These are phyloP conservation scores for Dryomyza anilis DNA, from an alignment of 2,888 invertebrate genomes.

Conservation along the genomic window DNA sequence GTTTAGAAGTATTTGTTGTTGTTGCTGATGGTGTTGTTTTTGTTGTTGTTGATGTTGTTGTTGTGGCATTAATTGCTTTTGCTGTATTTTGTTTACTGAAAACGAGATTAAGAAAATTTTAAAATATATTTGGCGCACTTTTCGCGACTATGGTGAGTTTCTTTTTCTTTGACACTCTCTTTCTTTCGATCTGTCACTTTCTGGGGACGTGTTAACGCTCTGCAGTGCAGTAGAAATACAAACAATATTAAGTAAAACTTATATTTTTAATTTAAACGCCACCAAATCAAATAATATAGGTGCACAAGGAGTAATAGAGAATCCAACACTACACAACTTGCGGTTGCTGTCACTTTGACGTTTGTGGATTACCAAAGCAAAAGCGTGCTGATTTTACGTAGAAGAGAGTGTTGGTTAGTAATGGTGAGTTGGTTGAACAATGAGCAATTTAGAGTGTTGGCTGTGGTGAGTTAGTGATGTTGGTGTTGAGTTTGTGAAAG, in stretches of 20 bases:
- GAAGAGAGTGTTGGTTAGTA: not conserved
- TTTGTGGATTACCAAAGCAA: conserved; percentile 22
- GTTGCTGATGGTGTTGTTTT: not conserved
- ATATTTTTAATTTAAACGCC: too few species aligned
- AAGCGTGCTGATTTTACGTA: conserved; percentile 30
- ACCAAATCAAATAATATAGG: too few species aligned
- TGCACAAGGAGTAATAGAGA: too few species aligned
- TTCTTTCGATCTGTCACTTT: too few species aligned
- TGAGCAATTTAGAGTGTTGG: conserved; percentile 24
- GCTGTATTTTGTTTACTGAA: conserved; percentile 28
- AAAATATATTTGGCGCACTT: not conserved
- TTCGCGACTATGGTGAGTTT: not conserved
- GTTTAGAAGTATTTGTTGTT: not conserved
- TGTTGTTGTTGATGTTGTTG: not conserved
- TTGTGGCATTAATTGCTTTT: conserved; percentile 8
- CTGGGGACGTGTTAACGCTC: too few species aligned
- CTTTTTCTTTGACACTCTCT: not conserved
- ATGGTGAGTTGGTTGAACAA: conserved; percentile 5
- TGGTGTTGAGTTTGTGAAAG: not conserved
- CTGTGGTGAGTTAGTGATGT: not conserved
- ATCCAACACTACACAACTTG: too few species aligned
- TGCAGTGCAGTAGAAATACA: too few species aligned
- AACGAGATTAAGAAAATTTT: conserved; percentile 19
- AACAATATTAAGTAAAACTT: too few species aligned
- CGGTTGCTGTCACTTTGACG: too few species aligned